phyloP scores from a whole-genome alignment of 92 coral and sea anemone species.

The Isaurus tuberculatus region DNA sequence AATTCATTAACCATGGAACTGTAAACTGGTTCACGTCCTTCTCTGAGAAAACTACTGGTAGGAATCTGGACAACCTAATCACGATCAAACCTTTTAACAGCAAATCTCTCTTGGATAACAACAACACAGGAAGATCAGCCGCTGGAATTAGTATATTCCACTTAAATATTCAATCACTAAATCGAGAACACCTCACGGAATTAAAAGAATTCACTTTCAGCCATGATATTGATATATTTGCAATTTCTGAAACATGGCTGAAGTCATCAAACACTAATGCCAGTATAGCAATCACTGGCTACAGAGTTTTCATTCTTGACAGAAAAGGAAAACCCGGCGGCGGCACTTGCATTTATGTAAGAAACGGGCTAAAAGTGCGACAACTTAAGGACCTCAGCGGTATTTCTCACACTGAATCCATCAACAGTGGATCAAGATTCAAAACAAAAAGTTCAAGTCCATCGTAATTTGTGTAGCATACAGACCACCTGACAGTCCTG shows the following conservation, averaged over 20 bases:
- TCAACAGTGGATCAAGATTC: constrained; percentile 42
- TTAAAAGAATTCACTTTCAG: neutral
- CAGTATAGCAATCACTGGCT: constrained; percentile 32
- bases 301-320: constrained; percentile 35
- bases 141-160: constrained; percentile 33
- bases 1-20: constrained; percentile 3
- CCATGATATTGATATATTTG: constrained; percentile 33
- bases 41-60: constrained; percentile 11
- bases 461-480: constrained; percentile 38
- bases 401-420: constrained; percentile 34
- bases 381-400: constrained; percentile 39
- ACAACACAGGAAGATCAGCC: constrained; percentile 11
- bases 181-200: constrained; percentile 32
- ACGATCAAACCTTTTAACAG: constrained; percentile 13
- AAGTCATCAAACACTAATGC: constrained; percentile 42
- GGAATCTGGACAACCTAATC: constrained; percentile 14
- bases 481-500: constrained; percentile 38
- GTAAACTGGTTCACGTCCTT: constrained; percentile 5
- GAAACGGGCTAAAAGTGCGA: constrained; percentile 35
- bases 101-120: constrained; percentile 11
- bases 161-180: constrained; percentile 32
- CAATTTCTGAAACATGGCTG: constrained; percentile 41
- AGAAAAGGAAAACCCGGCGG: constrained; percentile 33
- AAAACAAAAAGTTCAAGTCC: constrained; percentile 27
- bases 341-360: constrained; percentile 23